Evolutionary conservation across 1,140 invertebrate genomes (phyloP).

Genomic region (Cryptotermes secundus): DNA sequence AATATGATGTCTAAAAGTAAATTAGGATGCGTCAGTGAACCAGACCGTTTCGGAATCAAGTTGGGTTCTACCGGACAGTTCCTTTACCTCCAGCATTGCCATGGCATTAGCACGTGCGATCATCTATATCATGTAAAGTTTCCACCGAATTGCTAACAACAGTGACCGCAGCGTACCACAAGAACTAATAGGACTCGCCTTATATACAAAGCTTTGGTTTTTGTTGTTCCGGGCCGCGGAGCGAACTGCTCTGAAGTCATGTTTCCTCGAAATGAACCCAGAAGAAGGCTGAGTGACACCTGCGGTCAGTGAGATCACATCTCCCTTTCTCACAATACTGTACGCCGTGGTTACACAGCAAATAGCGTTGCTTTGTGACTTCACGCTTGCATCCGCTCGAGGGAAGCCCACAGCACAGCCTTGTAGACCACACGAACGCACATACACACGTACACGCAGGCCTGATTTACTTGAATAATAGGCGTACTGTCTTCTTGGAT

Average conservation of each 20-base stretch:
- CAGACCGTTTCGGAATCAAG: not conserved
- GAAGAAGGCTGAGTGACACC: slow-evolving; percentile 4
- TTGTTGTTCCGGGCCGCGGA: not conserved
- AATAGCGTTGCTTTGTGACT: not conserved
- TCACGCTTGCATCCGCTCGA: not conserved
- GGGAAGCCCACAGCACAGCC: not conserved
- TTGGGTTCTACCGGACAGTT: not conserved
- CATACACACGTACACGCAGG: too few species aligned
- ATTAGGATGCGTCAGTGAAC: not conserved
- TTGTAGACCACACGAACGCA: too few species aligned
- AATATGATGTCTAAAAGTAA: too few species aligned
- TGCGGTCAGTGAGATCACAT: not conserved
- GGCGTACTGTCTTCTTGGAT: too few species aligned
- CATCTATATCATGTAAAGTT: slow-evolving; percentile 9
- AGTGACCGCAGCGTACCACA: slow-evolving; percentile 1
- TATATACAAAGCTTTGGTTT: slow-evolving; percentile 14
- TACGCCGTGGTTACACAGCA: not conserved
- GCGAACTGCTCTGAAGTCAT: slow-evolving; percentile 8
- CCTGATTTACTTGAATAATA: too few species aligned
- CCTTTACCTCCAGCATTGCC: not conserved
- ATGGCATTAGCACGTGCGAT: slow-evolving; percentile 1
- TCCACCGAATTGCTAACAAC: slow-evolving; percentile 18
- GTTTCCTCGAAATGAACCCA: not conserved
- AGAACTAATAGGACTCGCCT: slow-evolving; percentile 14
- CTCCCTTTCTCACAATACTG: not conserved